These are phyloP conservation scores for Fukomys damarensis DNA, from an alignment of 2,113 vertebrate species.

Conservation along the genomic window DNA sequence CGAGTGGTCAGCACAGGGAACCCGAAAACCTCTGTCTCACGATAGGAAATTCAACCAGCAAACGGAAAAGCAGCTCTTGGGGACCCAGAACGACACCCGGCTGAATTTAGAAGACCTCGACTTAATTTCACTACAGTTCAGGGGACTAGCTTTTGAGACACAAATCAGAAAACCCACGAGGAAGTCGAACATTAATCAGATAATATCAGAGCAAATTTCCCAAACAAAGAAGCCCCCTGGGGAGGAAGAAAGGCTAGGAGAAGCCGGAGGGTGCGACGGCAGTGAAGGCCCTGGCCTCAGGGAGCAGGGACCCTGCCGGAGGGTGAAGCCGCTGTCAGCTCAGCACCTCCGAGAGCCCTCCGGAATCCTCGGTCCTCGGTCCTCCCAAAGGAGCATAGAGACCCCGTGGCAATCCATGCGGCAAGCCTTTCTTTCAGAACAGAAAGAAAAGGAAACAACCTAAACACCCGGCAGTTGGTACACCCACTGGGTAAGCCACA, in stretches of 20 bases:
- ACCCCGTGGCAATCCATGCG: accelerated
- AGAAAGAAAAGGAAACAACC: neutral
- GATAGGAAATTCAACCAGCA: neutral
- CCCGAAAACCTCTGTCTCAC: neutral
- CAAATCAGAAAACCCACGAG: neutral
- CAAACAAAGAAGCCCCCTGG: neutral
- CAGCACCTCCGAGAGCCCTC: neutral
- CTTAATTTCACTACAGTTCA: neutral
- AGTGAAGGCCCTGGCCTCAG: too few relatives aligned
- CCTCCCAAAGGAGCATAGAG: neutral
- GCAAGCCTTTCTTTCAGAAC: neutral
- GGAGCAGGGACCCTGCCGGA: accelerated
- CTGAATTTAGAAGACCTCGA: neutral
- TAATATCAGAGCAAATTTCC: neutral
- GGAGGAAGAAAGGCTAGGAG: neutral
- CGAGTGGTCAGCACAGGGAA: neutral
- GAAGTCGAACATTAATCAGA: neutral
- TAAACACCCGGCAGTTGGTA: neutral
- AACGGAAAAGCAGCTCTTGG: neutral
- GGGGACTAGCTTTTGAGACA: neutral
- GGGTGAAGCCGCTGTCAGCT: neutral
- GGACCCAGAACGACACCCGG: neutral
- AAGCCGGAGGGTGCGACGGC: neutral
- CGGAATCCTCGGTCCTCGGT: neutral
- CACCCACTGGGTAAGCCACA: neutral